Conservation (phyloP, 2,113 vertebrate genomes). For the Ophiodon elongatus region DNA sequence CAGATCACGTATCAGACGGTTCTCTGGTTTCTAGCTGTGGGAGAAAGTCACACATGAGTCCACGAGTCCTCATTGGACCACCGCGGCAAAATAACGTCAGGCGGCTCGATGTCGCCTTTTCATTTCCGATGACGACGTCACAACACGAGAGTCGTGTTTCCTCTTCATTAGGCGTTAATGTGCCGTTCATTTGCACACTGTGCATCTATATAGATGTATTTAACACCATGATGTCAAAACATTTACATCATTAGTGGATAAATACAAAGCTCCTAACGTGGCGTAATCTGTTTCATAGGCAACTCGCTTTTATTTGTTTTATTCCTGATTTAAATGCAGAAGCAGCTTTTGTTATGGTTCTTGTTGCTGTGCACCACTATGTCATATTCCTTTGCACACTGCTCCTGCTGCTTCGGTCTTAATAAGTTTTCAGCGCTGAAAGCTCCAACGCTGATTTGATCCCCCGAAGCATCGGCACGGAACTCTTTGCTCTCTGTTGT, state of each 20-base stretch:
- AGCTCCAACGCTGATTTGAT: not conserved
- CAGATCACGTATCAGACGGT: slow-evolving; percentile 35
- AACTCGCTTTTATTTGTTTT: not conserved
- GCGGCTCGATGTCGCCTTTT: slow-evolving; percentile 14
- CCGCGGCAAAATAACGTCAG: slow-evolving; percentile 4
- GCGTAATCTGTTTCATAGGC: not conserved
- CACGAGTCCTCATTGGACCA: not conserved
- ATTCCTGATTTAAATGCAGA: not conserved
- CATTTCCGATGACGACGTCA: slow-evolving; percentile 10
- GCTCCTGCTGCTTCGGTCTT: not conserved
- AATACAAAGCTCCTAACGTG: not conserved
- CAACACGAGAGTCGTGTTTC: not conserved
- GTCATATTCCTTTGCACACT: not conserved
- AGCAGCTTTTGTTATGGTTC: not conserved
- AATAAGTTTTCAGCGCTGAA: not conserved
- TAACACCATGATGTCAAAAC: not conserved
- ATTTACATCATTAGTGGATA: not conserved
- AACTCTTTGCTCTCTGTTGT: slow-evolving; percentile 5
- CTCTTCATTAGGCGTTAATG: not conserved
- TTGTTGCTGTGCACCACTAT: not conserved
- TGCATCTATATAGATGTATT: not conserved
- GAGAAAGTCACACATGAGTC: slow-evolving; percentile 44
- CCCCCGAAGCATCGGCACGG: not conserved
- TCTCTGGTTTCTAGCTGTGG: slow-evolving; percentile 40
- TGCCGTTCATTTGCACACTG: not conserved